Conservation (phyloP, 2,888 invertebrate species). For the Gibbula magus region DNA sequence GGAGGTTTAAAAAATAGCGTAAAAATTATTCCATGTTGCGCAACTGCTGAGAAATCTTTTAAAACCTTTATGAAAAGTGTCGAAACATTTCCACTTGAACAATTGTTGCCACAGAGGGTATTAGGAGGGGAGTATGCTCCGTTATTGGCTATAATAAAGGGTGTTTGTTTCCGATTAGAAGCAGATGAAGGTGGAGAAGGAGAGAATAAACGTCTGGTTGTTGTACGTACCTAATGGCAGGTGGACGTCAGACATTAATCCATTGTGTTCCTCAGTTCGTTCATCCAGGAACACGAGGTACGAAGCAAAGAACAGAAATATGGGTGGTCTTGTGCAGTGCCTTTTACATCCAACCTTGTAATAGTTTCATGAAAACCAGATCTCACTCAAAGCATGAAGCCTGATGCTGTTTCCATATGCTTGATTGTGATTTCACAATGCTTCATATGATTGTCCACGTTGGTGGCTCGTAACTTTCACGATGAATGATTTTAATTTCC, state of each 20-base stretch:
- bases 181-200: background rate
- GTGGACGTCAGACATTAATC: conserved; percentile 17
- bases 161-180: background rate
- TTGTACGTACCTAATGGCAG: conserved; percentile 17
- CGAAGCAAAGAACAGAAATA: background rate
- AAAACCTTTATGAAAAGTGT: no score
- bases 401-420: no score
- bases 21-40: background rate
- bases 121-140: background rate
- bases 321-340: conserved; percentile 6
- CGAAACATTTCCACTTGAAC: no score
- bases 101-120: background rate
- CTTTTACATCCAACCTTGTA: no score
- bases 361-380: no score
- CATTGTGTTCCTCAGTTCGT: conserved; percentile 10
- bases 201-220: background rate
- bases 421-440: no score
- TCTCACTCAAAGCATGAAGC: no score
- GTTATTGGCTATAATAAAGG: background rate
- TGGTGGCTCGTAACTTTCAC: no score
- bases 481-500: no score
- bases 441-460: no score
- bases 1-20: no score
- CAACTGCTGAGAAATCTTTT: background rate
- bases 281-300: background rate